Evolutionary conservation across 1,140 invertebrate species (phyloP).

Genomic region (Lepidurus arcticus): DNA sequence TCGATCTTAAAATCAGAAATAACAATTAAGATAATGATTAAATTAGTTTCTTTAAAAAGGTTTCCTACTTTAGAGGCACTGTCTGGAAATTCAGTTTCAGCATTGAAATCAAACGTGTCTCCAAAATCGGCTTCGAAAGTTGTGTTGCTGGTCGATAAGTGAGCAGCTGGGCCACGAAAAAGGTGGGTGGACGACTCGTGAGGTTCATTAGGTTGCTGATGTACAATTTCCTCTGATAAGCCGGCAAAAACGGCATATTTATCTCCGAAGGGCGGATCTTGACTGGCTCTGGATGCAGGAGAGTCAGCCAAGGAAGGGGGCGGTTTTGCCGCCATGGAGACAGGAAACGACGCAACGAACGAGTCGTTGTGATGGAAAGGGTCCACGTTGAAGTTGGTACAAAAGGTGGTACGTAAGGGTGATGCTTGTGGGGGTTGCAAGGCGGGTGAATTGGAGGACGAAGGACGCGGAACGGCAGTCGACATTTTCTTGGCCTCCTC

Average conservation of each 20-base stretch:
- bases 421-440: not conserved
- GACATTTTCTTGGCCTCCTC: constrained; percentile 18
- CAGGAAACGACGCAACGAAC: constrained; percentile 6
- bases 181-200: not conserved
- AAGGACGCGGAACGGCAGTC: not conserved
- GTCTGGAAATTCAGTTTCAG: not conserved
- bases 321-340: not conserved
- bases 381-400: not conserved
- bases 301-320: not conserved
- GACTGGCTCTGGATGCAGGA: not conserved
- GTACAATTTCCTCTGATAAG: constrained; percentile 4
- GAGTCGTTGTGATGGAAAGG: not conserved
- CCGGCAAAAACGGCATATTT: not conserved
- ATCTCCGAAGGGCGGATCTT: not conserved
- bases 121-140: constrained; percentile 7
- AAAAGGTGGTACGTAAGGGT: not conserved
- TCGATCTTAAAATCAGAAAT: too few relatives aligned
- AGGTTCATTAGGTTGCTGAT: not conserved
- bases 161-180: not conserved
- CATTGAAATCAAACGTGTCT: not conserved
- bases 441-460: not conserved
- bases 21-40: too few relatives aligned
- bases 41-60: too few relatives aligned
- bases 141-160: not conserved
- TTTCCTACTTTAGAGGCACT: not conserved